Base-by-base conservation (phyloP, 2,797 vertebrate genomes). In the Lycodopsis pacificus region DNA sequence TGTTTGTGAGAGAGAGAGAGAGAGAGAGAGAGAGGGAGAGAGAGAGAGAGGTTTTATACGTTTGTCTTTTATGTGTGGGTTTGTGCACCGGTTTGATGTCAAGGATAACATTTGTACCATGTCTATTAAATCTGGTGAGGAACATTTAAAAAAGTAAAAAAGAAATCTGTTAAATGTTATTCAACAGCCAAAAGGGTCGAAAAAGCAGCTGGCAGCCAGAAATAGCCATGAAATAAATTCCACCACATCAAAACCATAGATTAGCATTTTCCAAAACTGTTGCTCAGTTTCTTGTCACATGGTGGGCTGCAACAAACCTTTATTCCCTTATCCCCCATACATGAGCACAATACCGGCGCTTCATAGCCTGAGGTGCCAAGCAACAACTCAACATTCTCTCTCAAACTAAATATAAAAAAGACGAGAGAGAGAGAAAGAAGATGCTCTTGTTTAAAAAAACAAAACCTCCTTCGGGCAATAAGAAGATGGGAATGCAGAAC, bases 311-410 rank as follows among this genome's bases (percentile, higher is more conserved):
- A 65, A 32, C 65, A 77, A 67, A 64, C 64, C 76, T 75, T 64
- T 54, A 25, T 65, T 65, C 36, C 67, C 27, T 79, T 22, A 67
- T 70, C 77, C 71, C 36, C 58, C 8, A 48, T 63, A 71, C 73
- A 78, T 40, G 19, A 80, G 38, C 9, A 2, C 78, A 56, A 71
- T 44, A 57, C 19, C 51, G 11, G 54, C n/a, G 7, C 71, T 30
- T 53, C 56, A 8, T 85, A 83, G 89, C 90, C 88, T 0, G 70
- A 71, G 86, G 86, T 89, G 80, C 69, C 27, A n/a, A 81, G 80
- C 77, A 83, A 78, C 80, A 80, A 63, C 72, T 87, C 75, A 34
- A 48, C 81, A 64, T 48, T 76, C 63, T 77, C 71, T 84, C 68
- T 65, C 53, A 80, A 86, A 73, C 79, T 57, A 75, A 83, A 81